Base-by-base conservation (phyloP, 1,140 invertebrate species). In the Oryzaephilus surinamensis region DNA sequence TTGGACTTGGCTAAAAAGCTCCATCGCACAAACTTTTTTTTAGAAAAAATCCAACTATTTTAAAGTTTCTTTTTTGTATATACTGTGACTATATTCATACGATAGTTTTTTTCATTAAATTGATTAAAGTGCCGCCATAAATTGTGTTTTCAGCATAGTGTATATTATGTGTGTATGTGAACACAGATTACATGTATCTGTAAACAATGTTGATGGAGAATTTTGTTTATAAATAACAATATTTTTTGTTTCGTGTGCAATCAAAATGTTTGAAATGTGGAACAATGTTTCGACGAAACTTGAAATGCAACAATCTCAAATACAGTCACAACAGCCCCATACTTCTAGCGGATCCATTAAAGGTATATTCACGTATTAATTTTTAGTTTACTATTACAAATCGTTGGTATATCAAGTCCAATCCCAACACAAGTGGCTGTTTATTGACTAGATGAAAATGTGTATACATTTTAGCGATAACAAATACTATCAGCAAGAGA, bases 191-290 rank as follows among this genome's bases (percentile, higher is more conserved):
- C 6, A 23, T 23, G 6, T 7, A 23, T 6, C n/a, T 6, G 21
- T 23, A 23, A 23, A 23, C n/a, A 6, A n/a, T 23, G 21, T 11
- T 12, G 11, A 29, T 7, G 6, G 27, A 29, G 14, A 29, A 6
- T 11, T 21, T 34, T 14, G 20, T 12, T 14, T 28, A 8, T 28
- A 12, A 28, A 30, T 12, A 30, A 30, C 26, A 11, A n/a, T n/a
- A 17, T 17, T n/a, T 14, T 6, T 30, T 35, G 23, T 26, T 35
- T 26, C 16, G 12, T 14, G 21, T 69, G 70, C 69, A 59, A 68
- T 73, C 69, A 82, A 79, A 66, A 84, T 84, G 81, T 84, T 84
- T 71, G 81, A 84, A 69, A 84, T 84, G 80, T 84, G 81, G 81
- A 84, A 79, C 71, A 79, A 76, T 67, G 80, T 84, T 59, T 79